Base-by-base conservation (phyloP, 2,113 vertebrate species). In the Hippolais icterina region DNA sequence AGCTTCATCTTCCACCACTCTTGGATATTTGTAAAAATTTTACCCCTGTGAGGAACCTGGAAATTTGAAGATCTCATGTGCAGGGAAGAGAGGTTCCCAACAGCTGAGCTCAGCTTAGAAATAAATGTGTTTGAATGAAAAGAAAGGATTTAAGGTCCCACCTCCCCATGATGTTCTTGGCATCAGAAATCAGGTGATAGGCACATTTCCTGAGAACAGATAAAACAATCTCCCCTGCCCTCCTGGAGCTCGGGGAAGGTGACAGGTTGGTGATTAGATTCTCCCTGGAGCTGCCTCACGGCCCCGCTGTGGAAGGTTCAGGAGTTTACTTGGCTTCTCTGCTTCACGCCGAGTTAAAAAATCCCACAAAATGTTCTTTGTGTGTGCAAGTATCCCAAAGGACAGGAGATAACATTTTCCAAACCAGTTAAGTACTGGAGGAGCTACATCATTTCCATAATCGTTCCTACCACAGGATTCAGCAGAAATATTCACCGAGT, bases 311-410 rank as follows among this genome's bases (percentile, higher is more conserved):
- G 53, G 35, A 71, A 52, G 12, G 77, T 85, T 94, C 84, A 85
- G 78, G 47, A 72, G 70, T 95, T 94, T 72, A 79, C 8, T 94
- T 95, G 91, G 89, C 74, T 82, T 61, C 89, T 87, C 70, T 79
- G 41, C 31, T 76, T 89, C 42, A 9, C 15, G 53, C 72, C 1
- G 6, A 69, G 65, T 10, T 76, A 66, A 85, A 85, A 49, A n/a
- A 50, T 3, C 50, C 65, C 64, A 57, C 71, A 93, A 66, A 20
- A 89, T n/a, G 56, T 33, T 47, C 53, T 84, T 91, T 94, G 41
- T 84, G 56, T 87, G 53, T 29, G 74, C 22, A 89, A 90, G 17
- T 27, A 41, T 59, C 81, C 74, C 91, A 82, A 63, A 84, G 86
- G 53, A 53, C 25, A 75, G 46, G 33, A n/a, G 41, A 74, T 87